Evolutionary conservation across 2,113 vertebrate species (phyloP).

Genomic region (rabbit (Oryctolagus cuniculus)): mOryCun1.1 NC_091444.1:33990001-33990500

Average conservation of each 20-base stretch:
- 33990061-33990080: background rate
- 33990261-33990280: background rate
- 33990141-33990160: background rate
- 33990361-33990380: background rate
- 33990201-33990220: background rate
- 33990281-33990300: background rate
- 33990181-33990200: background rate
- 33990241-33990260: background rate
- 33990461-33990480: slow-evolving; percentile 76
- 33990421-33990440: slow-evolving; percentile 72
- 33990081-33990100: background rate
- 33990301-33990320: background rate
- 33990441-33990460: slow-evolving; percentile 62
- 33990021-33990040: background rate
- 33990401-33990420: slow-evolving; percentile 65
- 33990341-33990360: background rate
- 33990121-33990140: background rate
- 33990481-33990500: slow-evolving; percentile 79
- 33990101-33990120: too few relatives aligned
- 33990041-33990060: background rate
- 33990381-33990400: slow-evolving; percentile 17
- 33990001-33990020: background rate
- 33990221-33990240: background rate
- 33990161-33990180: background rate
- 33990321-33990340: background rate